Evolutionary conservation across 2,113 vertebrate genomes (phyloP).

Genomic region (Perccottus glenii): DNA sequence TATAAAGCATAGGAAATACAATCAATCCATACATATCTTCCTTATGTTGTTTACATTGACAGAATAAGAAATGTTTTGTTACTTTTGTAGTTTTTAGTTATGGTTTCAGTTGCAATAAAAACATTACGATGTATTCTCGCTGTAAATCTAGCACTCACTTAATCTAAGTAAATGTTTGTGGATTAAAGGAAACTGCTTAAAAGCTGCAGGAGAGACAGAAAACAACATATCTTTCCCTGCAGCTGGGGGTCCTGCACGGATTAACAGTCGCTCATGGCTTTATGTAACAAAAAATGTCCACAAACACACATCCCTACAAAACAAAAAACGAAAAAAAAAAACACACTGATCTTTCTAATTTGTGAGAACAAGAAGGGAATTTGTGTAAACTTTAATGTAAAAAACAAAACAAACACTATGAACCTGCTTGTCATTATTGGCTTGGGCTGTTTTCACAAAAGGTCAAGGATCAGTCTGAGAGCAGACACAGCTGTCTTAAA

Average conservation of each 20-base stretch:
- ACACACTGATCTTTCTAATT: not conserved
- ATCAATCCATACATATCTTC: not conserved
- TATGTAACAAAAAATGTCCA: constrained; percentile 42
- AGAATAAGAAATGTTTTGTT: not conserved
- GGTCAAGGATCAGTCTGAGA: not conserved
- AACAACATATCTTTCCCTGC: constrained; percentile 29
- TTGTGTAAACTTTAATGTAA: not conserved
- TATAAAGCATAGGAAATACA: not conserved
- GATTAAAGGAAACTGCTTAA: constrained; percentile 48
- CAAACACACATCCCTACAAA: too few species aligned
- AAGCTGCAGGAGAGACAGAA: constrained; percentile 35
- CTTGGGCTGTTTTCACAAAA: not conserved
- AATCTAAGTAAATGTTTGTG: constrained; percentile 28
- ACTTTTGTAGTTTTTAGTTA: not conserved
- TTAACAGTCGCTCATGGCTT: constrained; percentile 51
- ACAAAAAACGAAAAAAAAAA: not conserved
- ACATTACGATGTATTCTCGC: not conserved
- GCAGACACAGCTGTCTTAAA: not conserved
- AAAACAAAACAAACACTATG: not conserved
- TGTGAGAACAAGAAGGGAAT: not conserved
- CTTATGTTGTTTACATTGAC: not conserved
- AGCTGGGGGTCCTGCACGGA: constrained; percentile 18
- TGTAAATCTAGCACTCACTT: constrained; percentile 6
- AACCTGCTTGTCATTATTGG: not conserved
- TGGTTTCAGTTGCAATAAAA: constrained; percentile 15